These are phyloP conservation scores for Drosophila kepulauana DNA, from an alignment of 1,140 invertebrate genomes.

Conservation along the genomic window DNA sequence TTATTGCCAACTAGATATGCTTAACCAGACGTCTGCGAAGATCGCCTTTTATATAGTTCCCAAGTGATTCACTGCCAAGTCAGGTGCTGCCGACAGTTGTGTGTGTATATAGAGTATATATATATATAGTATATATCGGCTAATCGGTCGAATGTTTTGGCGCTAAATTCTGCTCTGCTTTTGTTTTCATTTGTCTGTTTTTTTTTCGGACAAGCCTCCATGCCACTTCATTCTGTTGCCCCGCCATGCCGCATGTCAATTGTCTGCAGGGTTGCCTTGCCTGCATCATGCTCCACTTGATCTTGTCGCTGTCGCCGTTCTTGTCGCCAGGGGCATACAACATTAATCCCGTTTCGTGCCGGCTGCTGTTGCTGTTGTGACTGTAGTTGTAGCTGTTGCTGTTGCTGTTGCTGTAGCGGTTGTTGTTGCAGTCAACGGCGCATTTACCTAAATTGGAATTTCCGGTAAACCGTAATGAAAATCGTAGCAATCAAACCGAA, in stretches of 20 bases:
- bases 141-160: constrained; percentile 1
- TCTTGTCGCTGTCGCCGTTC: constrained; percentile 54
- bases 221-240: constrained; percentile 6
- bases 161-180: not conserved
- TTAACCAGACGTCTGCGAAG: constrained; percentile 7
- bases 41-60: not conserved
- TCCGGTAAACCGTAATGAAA: constrained; percentile 84
- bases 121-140: not conserved
- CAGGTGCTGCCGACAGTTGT: constrained; percentile 44
- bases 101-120: not conserved
- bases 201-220: constrained; percentile 35
- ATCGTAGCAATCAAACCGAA: constrained; percentile 81
- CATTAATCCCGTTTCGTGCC: constrained; percentile 72
- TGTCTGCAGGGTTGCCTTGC: constrained; percentile 37
- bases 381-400: constrained; percentile 35
- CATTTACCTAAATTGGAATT: constrained; percentile 85
- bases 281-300: constrained; percentile 73
- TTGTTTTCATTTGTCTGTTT: not conserved
- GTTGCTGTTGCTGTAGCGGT: constrained; percentile 19
- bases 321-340: constrained; percentile 56
- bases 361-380: constrained; percentile 33
- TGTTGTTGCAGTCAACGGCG: constrained; percentile 71
- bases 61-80: constrained; percentile 21
- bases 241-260: constrained; percentile 38
- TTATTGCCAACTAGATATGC: constrained; percentile 39